Conservation (phyloP, 2,888 invertebrate species). For the Idaea dimidiata region DNA sequence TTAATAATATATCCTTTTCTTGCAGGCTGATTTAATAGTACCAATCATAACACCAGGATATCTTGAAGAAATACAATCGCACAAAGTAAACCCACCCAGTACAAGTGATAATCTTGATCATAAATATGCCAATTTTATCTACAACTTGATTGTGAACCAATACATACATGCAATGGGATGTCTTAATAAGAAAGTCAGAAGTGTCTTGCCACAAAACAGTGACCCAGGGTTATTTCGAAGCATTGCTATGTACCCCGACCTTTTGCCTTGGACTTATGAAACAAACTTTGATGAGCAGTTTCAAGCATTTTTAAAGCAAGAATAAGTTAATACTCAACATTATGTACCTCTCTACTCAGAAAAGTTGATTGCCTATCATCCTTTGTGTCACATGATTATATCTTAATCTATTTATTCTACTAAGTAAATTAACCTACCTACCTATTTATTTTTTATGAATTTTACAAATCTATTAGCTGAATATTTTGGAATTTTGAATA, state of each 20-base stretch:
- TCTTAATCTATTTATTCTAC: not conserved
- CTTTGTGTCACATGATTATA: not conserved
- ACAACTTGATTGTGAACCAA: conserved; percentile 68
- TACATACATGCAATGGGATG: conserved; percentile 73
- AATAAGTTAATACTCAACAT: conserved; percentile 15
- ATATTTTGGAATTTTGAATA: not conserved
- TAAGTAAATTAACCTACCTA: not conserved
- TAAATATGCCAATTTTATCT: conserved; percentile 73
- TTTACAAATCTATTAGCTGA: not conserved
- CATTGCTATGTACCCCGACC: conserved; percentile 68
- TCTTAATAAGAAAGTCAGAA: conserved; percentile 71
- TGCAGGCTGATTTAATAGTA: conserved; percentile 78
- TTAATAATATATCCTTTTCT: conserved; percentile 24
- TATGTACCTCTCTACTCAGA: not conserved
- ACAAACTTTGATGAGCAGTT: conserved; percentile 69
- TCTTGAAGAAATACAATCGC: conserved; percentile 66
- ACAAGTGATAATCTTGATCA: conserved; percentile 70
- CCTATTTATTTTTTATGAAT: not conserved
- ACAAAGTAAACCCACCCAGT: conserved; percentile 51
- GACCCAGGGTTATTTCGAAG: conserved; percentile 52
- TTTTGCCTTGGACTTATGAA: conserved; percentile 74
- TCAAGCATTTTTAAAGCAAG: conserved; percentile 58
- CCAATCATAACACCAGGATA: conserved; percentile 79
- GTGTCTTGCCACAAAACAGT: conserved; percentile 65
- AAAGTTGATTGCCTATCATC: not conserved